A percentile compares a stretch with the other conserved stretches of the same genome.
phyloP scores from a whole-genome alignment of 2,888 invertebrate species.

The Taphrorychus bicolor region DNA sequence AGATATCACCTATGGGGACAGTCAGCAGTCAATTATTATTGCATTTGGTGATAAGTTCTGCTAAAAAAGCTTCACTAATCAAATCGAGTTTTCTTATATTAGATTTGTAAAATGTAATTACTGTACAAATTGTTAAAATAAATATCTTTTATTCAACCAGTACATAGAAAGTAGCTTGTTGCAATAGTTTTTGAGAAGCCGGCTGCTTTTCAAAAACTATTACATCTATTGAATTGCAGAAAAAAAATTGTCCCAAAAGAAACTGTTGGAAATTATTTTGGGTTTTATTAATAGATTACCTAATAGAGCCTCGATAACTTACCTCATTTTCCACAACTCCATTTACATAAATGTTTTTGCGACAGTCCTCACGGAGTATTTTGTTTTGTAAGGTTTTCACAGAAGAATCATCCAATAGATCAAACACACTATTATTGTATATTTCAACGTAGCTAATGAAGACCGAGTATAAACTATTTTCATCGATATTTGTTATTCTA shows the following conservation, averaged over 20 bases:
- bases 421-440: constrained; percentile 96
- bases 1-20: constrained; percentile 78
- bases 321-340: constrained; percentile 91
- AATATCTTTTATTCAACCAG: no score
- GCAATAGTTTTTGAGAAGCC: no score
- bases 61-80: no score
- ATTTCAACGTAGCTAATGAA: constrained; percentile 96
- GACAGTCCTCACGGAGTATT: constrained; percentile 86
- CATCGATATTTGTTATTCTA: constrained; percentile 67
- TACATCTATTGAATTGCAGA: neutral
- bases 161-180: no score
- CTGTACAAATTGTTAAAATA: no score
- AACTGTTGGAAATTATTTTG: neutral
- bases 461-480: constrained; percentile 77
- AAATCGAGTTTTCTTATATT: no score
- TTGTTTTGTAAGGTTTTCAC: constrained; percentile 80
- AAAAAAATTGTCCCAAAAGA: neutral
- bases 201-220: no score
- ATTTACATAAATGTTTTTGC: constrained; percentile 92
- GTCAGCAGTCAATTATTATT: no score
- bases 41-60: no score
- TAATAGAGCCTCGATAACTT: no score
- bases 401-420: constrained; percentile 86
- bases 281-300: no score
- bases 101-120: no score